These are phyloP conservation scores for Eriosoma lanigerum DNA, from an alignment of 1,140 invertebrate genomes.

Conservation along the genomic window DNA sequence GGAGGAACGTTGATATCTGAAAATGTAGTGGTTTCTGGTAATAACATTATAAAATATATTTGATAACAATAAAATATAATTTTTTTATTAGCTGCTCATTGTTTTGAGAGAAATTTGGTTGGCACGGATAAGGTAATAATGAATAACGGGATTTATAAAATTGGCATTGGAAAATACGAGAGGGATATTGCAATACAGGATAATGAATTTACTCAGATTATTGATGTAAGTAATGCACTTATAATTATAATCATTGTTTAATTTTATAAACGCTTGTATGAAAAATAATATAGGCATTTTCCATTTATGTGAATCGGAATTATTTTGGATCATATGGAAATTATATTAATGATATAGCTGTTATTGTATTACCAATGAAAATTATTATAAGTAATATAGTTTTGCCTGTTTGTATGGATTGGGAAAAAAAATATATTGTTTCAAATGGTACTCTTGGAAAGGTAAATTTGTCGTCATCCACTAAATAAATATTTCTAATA, in stretches of 20 bases:
- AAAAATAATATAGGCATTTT: neutral
- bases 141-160: neutral
- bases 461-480: neutral
- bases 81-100: conserved; percentile 32
- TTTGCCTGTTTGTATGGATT: neutral
- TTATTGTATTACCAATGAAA: neutral
- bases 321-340: neutral
- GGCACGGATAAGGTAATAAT: neutral
- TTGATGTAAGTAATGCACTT: neutral
- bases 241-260: too few species aligned
- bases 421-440: neutral
- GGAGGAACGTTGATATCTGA: neutral
- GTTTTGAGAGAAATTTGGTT: neutral
- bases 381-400: neutral
- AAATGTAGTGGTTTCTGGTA: conserved; percentile 38
- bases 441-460: neutral
- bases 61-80: neutral
- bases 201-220: conserved; percentile 4
- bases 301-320: neutral
- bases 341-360: conserved; percentile 5
- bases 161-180: conserved; percentile 2
- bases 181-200: neutral
- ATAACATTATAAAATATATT: neutral
- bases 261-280: neutral
- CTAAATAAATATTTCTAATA: too few species aligned